Base-by-base conservation (phyloP, 2,888 invertebrate species). In the Blastobasis adustella region DNA sequence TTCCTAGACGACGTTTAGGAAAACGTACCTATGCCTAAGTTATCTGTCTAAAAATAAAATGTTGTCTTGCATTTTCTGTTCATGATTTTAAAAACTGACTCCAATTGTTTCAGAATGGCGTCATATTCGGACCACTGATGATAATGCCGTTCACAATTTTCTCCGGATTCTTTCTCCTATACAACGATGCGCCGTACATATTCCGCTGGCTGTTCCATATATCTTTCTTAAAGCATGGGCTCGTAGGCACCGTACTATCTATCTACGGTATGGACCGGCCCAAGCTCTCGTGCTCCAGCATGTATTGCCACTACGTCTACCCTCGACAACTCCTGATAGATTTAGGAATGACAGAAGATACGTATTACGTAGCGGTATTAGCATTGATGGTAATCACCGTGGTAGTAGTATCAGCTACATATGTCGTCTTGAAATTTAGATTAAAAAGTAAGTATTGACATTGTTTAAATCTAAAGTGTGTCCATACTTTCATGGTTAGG, bases 111-210 rank as follows among this genome's bases (percentile, higher is more conserved):
- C 89, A 98, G 96, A 92, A 95, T 70, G 97, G 96, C 9, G 95
- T 96, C 5, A 93, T 97, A 67, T 91, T 98, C 71, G 98, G 98
- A 5, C 96, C 98, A 6, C 92, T 98, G 59, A 91, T 94, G 66
- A 92, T 95, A 58, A 92, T 96, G 76, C 98, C 98, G 0, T 96
- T 97, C 71, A 91, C 95, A 37, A 90, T 96, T 62, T 98, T 98
- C 85, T 96, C 96, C 51, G 98, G 98, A 5, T 98, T 97, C 83
- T 98, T 98, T 75, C 92, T 98, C 1, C 94, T 93, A 66, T 90
- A 95, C 63, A 91, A 91, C 63, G 96, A 97, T 64, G 94, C 96
- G 2, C 96, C 96, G 6, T 78, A 82, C 0, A 92, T 92, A 66
- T 84, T 96, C 58, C 92, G 92, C 46, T 98, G 97, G 96, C 65